Conservation (phyloP, 2,888 invertebrate species). For the Stenchaetothrips biformis region DNA sequence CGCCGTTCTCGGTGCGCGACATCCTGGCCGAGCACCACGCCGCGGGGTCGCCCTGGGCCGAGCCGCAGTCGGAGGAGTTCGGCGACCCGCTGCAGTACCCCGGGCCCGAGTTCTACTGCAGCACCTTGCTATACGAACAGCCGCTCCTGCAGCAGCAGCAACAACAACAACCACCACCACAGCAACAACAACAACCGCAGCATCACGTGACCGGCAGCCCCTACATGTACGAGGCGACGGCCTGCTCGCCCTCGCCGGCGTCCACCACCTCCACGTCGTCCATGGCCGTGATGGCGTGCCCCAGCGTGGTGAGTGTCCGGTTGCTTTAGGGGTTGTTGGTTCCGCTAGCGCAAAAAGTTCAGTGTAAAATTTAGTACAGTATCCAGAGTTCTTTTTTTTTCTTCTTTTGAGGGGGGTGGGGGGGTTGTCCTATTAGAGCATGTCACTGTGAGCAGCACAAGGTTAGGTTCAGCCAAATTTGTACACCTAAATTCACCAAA, state of each 20-base stretch:
- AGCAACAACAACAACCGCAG: neutral
- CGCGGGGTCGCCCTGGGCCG: neutral
- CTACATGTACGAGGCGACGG: neutral
- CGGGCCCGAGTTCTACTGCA: neutral
- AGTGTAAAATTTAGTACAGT: neutral
- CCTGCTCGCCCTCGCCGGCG: constrained; percentile 9
- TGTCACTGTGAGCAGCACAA: too few species aligned
- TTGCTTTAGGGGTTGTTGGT: too few species aligned
- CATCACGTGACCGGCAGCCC: neutral
- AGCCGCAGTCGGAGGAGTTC: neutral
- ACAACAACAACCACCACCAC: too few species aligned
- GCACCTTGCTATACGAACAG: neutral
- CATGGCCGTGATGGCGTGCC: neutral
- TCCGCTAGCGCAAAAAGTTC: too few species aligned
- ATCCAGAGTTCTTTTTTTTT: too few species aligned
- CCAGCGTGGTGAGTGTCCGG: neutral
- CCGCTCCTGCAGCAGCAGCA: too few species aligned
- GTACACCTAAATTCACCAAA: too few species aligned
- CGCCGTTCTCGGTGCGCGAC: constrained; percentile 44
- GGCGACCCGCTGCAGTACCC: neutral
- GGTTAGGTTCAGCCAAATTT: too few species aligned
- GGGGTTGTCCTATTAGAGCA: too few species aligned
- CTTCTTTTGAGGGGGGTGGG: too few species aligned
- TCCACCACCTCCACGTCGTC: neutral
- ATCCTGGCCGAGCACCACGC: constrained; percentile 38